Conservation (phyloP, 2,113 vertebrate genomes). For the Motacilla tschutschensis region DNA sequence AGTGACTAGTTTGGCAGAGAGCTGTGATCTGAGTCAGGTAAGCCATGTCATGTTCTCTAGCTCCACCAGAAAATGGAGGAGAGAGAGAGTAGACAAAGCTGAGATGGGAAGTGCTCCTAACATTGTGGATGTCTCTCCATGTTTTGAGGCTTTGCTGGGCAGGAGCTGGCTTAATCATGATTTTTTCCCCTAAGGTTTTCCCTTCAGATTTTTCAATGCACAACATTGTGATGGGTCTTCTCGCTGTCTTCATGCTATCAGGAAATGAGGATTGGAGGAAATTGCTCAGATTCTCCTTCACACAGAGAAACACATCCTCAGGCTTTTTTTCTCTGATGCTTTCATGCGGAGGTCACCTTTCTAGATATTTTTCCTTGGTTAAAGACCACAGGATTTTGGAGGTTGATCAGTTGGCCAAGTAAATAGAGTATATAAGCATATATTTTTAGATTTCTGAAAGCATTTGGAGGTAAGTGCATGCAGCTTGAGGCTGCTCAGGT, state of each 20-base stretch:
- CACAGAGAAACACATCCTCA: constrained; percentile 65
- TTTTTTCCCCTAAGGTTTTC: constrained; percentile 57
- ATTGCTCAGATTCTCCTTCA: constrained; percentile 73
- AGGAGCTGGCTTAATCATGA: constrained; percentile 68
- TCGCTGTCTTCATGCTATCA: constrained; percentile 69
- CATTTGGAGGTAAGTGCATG: constrained; percentile 58
- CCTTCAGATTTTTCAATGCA: constrained; percentile 65
- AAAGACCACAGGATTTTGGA: constrained; percentile 64
- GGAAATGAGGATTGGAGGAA: constrained; percentile 73
- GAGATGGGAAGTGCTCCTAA: constrained; percentile 78
- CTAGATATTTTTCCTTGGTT: constrained; percentile 59
- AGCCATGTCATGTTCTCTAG: constrained; percentile 84
- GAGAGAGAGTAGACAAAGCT: constrained; percentile 84
- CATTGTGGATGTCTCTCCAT: constrained; percentile 75
- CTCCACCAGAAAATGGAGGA: constrained; percentile 98
- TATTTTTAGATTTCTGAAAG: constrained; percentile 43
- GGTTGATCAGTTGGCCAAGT: constrained; percentile 58
- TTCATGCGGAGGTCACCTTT: constrained; percentile 71
- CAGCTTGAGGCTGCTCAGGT: constrained; percentile 57
- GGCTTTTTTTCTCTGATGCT: constrained; percentile 59
- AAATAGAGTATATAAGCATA: neutral
- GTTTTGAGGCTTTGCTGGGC: constrained; percentile 75
- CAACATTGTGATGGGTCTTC: constrained; percentile 72
- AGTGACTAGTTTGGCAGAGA: constrained; percentile 83
- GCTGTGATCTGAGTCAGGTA: constrained; percentile 91